Evolutionary conservation across 2,888 invertebrate species (phyloP).

Genomic region (Dynastes tityus): DNA sequence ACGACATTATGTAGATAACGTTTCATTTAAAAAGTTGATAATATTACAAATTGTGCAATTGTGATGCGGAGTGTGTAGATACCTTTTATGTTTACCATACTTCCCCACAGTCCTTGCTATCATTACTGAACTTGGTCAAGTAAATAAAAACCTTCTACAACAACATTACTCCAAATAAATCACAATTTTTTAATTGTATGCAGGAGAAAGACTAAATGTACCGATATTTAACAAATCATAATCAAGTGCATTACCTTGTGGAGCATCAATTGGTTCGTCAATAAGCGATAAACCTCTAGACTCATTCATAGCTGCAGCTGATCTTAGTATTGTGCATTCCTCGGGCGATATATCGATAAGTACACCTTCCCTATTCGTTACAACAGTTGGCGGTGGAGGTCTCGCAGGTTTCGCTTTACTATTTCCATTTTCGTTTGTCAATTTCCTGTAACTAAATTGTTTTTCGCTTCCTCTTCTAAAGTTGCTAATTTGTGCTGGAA

Average conservation of each 20-base stretch:
- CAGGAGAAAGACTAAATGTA: no score
- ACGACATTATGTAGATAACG: no score
- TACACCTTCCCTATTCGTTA: constrained; percentile 78
- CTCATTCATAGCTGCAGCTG: constrained; percentile 52
- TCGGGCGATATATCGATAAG: constrained; percentile 84
- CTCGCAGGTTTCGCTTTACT: constrained; percentile 67
- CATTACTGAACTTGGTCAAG: no score
- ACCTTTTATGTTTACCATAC: no score
- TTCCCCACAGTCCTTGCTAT: no score
- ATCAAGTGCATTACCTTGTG: constrained; percentile 71
- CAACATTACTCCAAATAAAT: no score
- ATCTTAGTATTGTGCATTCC: constrained; percentile 60
- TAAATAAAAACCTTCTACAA: no score
- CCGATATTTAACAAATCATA: background rate
- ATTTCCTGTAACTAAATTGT: constrained; percentile 88
- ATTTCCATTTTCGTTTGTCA: constrained; percentile 79
- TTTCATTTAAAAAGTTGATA: no score
- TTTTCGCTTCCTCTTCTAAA: constrained; percentile 68
- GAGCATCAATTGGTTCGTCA: constrained; percentile 84
- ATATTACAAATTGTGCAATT: no score
- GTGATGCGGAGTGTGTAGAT: no score
- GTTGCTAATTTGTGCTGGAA: constrained; percentile 51
- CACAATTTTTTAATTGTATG: no score
- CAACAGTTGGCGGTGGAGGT: constrained; percentile 67
- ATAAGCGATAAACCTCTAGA: constrained; percentile 73